Percentiles rank a stretch among this genome's conserved stretches.
Conservation (phyloP, 2,113 vertebrate genomes). For the Centropristis striata region DNA sequence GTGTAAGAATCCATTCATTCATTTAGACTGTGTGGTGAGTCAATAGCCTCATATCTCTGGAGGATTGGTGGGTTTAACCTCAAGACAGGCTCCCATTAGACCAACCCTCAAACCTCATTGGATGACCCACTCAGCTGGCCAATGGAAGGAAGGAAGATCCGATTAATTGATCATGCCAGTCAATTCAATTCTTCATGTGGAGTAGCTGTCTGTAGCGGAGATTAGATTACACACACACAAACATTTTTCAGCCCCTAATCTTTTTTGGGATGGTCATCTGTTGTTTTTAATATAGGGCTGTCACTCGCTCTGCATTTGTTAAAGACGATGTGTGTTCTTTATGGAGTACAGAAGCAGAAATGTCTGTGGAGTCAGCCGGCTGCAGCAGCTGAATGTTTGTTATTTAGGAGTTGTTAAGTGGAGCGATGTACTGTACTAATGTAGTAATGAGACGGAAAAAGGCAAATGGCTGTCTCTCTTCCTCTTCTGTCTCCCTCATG, state of each 20-base stretch:
- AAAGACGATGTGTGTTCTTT: slow-evolving; percentile 32
- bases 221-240: slow-evolving; percentile 24
- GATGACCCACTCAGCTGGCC: slow-evolving; percentile 23
- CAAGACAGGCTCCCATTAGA: slow-evolving; percentile 19
- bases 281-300: background rate
- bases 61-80: slow-evolving; percentile 26
- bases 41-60: slow-evolving; percentile 26
- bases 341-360: slow-evolving; percentile 45
- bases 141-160: slow-evolving; percentile 1
- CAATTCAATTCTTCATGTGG: slow-evolving; percentile 26
- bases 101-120: slow-evolving; percentile 22
- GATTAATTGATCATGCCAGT: slow-evolving; percentile 50
- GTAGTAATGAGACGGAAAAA: slow-evolving; percentile 71
- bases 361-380: too few relatives aligned
- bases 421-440: slow-evolving; percentile 51
- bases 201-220: slow-evolving; percentile 1
- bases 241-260: slow-evolving; percentile 28
- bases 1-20: slow-evolving; percentile 4
- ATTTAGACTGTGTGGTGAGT: slow-evolving; percentile 6
- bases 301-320: slow-evolving; percentile 9
- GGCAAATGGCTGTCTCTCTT: slow-evolving; percentile 43
- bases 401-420: slow-evolving; percentile 53
- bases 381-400: slow-evolving; percentile 48
- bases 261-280: background rate
- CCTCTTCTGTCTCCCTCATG: slow-evolving; percentile 30